A percentile compares a stretch with the other conserved stretches of the same genome.
These are phyloP conservation scores for Phenganax stokvisi DNA, from an alignment of 92 coral and sea anemone species.

Conservation along the genomic window DNA sequence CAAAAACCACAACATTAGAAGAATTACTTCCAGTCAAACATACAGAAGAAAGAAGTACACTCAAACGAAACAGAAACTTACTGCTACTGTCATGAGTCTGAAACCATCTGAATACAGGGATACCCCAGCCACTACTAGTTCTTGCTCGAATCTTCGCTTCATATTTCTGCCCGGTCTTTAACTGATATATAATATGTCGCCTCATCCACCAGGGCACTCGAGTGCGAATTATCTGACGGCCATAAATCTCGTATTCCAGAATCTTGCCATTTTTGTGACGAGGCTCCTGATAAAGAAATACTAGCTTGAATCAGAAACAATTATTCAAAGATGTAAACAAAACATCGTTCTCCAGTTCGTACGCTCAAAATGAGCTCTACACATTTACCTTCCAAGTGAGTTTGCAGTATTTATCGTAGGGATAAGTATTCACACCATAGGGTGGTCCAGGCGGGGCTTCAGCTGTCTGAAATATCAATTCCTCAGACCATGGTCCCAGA, in stretches of 20 bases:
- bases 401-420: slow-evolving; percentile 16
- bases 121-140: slow-evolving; percentile 24
- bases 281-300: background rate
- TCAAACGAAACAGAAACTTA: background rate
- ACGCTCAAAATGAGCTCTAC: background rate
- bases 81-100: background rate
- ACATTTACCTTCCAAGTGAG: slow-evolving; percentile 32
- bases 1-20: background rate
- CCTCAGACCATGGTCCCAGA: slow-evolving; percentile 19
- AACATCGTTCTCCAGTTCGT: background rate
- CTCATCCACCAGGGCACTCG: slow-evolving; percentile 35
- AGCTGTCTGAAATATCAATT: slow-evolving; percentile 20
- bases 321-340: no score
- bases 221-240: background rate
- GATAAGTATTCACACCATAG: slow-evolving; percentile 11
- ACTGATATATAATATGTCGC: slow-evolving; percentile 14
- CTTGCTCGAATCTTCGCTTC: slow-evolving; percentile 28
- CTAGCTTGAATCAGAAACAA: background rate
- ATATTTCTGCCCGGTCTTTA: background rate
- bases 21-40: background rate
- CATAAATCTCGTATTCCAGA: slow-evolving; percentile 23
- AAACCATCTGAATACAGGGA: slow-evolving; percentile 34
- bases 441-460: slow-evolving; percentile 23
- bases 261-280: slow-evolving; percentile 28
- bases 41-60: no score